Evolutionary conservation across 2,888 invertebrate species (phyloP).

Genomic region (Brachypalpus laphriformis): DNA sequence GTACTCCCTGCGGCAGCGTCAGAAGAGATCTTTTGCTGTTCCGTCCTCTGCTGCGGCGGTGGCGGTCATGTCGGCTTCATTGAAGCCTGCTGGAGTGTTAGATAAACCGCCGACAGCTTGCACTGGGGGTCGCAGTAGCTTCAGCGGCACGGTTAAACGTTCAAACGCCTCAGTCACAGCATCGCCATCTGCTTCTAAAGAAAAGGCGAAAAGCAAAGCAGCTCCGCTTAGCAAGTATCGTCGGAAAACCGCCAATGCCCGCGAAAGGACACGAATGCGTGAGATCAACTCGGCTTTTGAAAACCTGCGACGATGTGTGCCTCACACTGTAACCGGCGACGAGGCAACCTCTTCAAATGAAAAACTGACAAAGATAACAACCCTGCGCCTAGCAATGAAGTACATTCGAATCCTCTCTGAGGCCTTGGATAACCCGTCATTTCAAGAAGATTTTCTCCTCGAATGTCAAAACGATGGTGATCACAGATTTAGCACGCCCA

Average conservation of each 20-base stretch:
- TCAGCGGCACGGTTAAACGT: slow-evolving; percentile 32
- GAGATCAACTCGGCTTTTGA: slow-evolving; percentile 96
- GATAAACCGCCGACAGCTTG: neutral
- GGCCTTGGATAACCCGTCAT: slow-evolving; percentile 84
- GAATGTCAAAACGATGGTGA: slow-evolving; percentile 77
- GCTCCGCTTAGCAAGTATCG: slow-evolving; percentile 94
- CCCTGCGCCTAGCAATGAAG: slow-evolving; percentile 92
- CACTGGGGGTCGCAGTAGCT: slow-evolving; percentile 10
- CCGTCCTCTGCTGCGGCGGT: slow-evolving; percentile 30
- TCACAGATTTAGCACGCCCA: slow-evolving; percentile 70
- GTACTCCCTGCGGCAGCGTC: slow-evolving; percentile 88
- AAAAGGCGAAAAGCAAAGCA: slow-evolving; percentile 87
- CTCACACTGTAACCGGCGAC: slow-evolving; percentile 82
- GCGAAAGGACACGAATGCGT: slow-evolving; percentile 93
- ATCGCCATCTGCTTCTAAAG: slow-evolving; percentile 76
- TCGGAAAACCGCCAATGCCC: slow-evolving; percentile 94
- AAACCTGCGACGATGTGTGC: slow-evolving; percentile 90
- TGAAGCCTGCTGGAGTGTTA: slow-evolving; percentile 14
- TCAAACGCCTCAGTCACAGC: slow-evolving; percentile 43
- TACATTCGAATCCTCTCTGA: slow-evolving; percentile 91
- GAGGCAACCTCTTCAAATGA: slow-evolving; percentile 85
- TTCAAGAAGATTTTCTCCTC: slow-evolving; percentile 78
- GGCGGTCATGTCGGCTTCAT: slow-evolving; percentile 32
- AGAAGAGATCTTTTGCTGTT: slow-evolving; percentile 83
- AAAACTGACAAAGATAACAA: slow-evolving; percentile 95